phyloP scores from a whole-genome alignment of 2,888 invertebrate species.

The Meloe dianella region DNA sequence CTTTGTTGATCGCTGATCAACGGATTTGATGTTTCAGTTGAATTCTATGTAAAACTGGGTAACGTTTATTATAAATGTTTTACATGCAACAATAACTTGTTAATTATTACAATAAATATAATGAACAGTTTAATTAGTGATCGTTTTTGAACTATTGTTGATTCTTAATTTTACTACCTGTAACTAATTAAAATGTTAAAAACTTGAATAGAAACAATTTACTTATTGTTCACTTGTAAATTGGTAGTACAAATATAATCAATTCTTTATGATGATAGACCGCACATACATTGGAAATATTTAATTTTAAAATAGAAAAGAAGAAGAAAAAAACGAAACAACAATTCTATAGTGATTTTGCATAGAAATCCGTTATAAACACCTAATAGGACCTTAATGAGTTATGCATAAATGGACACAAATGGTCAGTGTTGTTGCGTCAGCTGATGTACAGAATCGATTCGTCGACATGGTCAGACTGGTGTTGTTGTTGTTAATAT shows the following conservation, averaged over 20 bases:
- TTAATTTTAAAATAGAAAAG: conserved; percentile 24
- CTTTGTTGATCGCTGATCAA: conserved; percentile 26
- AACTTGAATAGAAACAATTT: conserved; percentile 11
- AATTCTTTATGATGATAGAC: conserved; percentile 23
- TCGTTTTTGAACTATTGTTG: conserved; percentile 20
- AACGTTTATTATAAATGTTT: background rate
- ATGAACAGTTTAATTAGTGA: background rate
- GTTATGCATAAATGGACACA: conserved; percentile 33
- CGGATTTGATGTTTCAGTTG: background rate
- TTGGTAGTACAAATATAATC: conserved; percentile 27
- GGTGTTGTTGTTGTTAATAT: conserved; percentile 2
- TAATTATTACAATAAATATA: conserved; percentile 12
- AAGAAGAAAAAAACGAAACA: conserved; percentile 10
- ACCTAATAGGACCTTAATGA: conserved; percentile 36
- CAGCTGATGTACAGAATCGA: conserved; percentile 30
- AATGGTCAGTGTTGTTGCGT: conserved; percentile 30
- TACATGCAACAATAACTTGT: background rate
- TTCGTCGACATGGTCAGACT: conserved; percentile 24
- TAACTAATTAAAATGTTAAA: conserved; percentile 29
- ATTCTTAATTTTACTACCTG: conserved; percentile 17
- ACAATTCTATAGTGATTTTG: conserved; percentile 31
- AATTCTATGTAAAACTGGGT: background rate
- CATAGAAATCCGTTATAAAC: conserved; percentile 34
- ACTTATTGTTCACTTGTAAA: conserved; percentile 24
- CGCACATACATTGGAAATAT: conserved; percentile 15